These are phyloP conservation scores for Sebastes itinus DNA, from an alignment of 2,797 vertebrate genomes.

Conservation along the genomic window DNA sequence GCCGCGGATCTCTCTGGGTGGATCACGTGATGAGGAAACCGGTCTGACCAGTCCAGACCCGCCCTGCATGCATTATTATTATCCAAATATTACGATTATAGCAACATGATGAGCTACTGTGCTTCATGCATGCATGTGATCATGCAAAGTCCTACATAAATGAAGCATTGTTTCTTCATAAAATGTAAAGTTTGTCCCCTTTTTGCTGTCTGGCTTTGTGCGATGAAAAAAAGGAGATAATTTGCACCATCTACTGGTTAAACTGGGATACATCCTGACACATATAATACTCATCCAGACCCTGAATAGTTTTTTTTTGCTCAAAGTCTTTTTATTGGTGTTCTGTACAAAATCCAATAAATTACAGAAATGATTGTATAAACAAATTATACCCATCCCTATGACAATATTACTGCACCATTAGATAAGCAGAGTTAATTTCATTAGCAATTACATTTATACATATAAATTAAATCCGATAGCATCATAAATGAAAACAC, in stretches of 20 bases:
- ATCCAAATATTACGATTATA: background rate
- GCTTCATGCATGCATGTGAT: background rate
- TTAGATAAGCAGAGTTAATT: no score
- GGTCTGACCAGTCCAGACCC: background rate
- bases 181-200: background rate
- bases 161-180: background rate
- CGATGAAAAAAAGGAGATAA: background rate
- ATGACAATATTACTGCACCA: no score
- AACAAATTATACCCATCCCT: no score
- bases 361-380: no score
- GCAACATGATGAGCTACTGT: no score
- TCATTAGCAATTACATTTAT: no score
- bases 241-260: slow-evolving; percentile 73
- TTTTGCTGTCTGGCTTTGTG: background rate
- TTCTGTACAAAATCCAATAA: no score
- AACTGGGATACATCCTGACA: background rate
- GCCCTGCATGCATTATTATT: no score
- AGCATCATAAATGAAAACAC: fast-evolving
- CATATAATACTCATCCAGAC: background rate
- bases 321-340: no score
- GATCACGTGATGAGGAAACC: slow-evolving; percentile 59
- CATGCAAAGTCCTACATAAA: background rate
- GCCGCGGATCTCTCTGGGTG: background rate
- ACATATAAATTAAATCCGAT: no score
- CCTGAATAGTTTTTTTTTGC: no score